Conservation (phyloP, 2,113 vertebrate genomes). For the Toxotes jaculatrix region DNA sequence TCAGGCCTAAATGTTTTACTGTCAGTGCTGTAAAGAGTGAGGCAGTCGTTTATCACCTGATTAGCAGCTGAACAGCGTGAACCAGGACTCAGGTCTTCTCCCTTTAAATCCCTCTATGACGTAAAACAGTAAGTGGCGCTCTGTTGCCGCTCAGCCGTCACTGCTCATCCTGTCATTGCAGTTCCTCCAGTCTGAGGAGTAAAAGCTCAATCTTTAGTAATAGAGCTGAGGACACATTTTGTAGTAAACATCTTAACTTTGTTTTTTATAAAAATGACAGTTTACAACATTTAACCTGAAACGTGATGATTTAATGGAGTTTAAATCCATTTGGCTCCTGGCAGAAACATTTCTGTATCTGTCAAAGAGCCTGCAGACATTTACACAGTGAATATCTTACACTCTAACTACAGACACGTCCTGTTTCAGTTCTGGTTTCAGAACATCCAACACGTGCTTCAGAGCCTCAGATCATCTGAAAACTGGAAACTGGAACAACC, state of each 20-base stretch:
- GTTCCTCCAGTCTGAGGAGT: too few relatives aligned
- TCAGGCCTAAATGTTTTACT: not conserved
- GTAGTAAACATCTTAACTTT: not conserved
- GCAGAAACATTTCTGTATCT: too few relatives aligned
- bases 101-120: too few relatives aligned
- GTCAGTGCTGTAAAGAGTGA: not conserved
- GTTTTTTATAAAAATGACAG: conserved; percentile 9
- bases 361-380: not conserved
- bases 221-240: not conserved
- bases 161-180: too few relatives aligned
- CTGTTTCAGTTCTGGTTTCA: not conserved
- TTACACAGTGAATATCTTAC: too few relatives aligned
- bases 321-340: too few relatives aligned
- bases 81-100: too few relatives aligned
- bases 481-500: not conserved
- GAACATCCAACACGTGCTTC: too few relatives aligned
- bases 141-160: not conserved
- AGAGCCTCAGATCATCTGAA: not conserved
- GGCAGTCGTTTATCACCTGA: not conserved
- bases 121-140: conserved; percentile 9
- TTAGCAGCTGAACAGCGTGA: too few relatives aligned
- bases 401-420: too few relatives aligned
- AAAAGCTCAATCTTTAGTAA: not conserved
- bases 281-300: not conserved
- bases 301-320: too few relatives aligned